A percentile compares a stretch with the other conserved stretches of the same genome.
phyloP scores from a whole-genome alignment of 2,113 vertebrate species.

The Aphyosemion australe region DNA sequence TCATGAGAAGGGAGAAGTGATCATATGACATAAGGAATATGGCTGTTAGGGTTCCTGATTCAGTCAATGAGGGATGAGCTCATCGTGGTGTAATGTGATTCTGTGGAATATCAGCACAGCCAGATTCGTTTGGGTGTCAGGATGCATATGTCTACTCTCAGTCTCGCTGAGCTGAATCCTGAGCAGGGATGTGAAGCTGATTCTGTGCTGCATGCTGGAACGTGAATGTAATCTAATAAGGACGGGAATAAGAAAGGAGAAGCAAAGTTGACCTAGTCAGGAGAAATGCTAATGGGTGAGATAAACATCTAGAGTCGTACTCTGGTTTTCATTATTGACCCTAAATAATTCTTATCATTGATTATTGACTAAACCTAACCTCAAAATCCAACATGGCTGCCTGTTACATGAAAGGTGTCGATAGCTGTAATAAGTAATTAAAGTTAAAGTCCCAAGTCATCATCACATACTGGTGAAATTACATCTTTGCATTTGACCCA shows the following conservation, averaged over 20 bases:
- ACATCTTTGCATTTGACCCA: too few species aligned
- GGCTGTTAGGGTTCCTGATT: constrained; percentile 34
- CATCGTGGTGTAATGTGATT: constrained; percentile 53
- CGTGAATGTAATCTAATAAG: neutral
- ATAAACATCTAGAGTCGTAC: neutral
- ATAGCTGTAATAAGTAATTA: too few species aligned
- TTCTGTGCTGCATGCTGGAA: neutral
- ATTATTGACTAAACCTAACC: too few species aligned
- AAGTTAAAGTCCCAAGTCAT: too few species aligned
- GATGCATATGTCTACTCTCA: neutral
- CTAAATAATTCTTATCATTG: neutral
- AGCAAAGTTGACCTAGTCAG: neutral
- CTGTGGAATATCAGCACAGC: constrained; percentile 46
- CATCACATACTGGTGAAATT: too few species aligned
- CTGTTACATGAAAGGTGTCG: too few species aligned
- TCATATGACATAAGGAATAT: constrained; percentile 44
- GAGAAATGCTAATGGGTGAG: neutral
- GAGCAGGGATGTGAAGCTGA: constrained; percentile 1
- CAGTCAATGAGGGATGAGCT: constrained; percentile 56
- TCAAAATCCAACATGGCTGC: too few species aligned
- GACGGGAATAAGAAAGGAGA: neutral
- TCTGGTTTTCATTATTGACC: neutral
- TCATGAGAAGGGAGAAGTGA: constrained; percentile 16
- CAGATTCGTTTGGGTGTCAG: constrained; percentile 11
- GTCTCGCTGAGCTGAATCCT: constrained; percentile 32